phyloP scores from a whole-genome alignment of 1,140 invertebrate genomes.

The Bradynema listronoti region DNA sequence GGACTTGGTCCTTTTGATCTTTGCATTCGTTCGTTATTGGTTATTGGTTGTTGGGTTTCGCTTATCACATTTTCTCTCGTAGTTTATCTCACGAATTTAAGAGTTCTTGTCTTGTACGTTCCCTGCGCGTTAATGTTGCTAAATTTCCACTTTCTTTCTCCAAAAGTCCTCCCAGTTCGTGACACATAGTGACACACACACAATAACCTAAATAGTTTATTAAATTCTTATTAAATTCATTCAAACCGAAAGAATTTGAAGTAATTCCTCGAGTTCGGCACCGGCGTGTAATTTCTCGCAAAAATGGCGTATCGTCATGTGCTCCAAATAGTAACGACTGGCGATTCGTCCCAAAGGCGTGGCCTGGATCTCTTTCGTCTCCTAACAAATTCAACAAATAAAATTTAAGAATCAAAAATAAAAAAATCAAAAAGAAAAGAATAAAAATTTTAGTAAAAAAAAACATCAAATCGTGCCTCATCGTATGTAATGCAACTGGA shows the following conservation, averaged over 20 bases:
- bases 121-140: too few relatives aligned
- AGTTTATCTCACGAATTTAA: too few relatives aligned
- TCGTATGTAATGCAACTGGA: slow-evolving; percentile 68
- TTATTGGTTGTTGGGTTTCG: too few relatives aligned
- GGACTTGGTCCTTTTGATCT: too few relatives aligned
- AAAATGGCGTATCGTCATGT: slow-evolving; percentile 81
- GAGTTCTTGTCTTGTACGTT: too few relatives aligned
- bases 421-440: background rate
- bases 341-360: slow-evolving; percentile 84
- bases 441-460: background rate
- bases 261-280: slow-evolving; percentile 68
- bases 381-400: background rate
- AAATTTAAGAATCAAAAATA: background rate
- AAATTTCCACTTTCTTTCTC: too few relatives aligned
- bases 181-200: too few relatives aligned
- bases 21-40: too few relatives aligned
- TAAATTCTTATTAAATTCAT: slow-evolving; percentile 4
- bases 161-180: background rate
- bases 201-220: too few relatives aligned
- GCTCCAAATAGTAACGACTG: slow-evolving; percentile 92
- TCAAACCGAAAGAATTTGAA: slow-evolving; percentile 69
- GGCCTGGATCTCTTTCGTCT: background rate
- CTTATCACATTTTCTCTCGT: too few relatives aligned
- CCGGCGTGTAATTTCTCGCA: slow-evolving; percentile 65
- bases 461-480: background rate